Percentiles rank a stretch among this genome's conserved stretches.
Evolutionary conservation across 1,140 invertebrate species (phyloP).

Genomic region (Leptinotarsa defecta): DNA sequence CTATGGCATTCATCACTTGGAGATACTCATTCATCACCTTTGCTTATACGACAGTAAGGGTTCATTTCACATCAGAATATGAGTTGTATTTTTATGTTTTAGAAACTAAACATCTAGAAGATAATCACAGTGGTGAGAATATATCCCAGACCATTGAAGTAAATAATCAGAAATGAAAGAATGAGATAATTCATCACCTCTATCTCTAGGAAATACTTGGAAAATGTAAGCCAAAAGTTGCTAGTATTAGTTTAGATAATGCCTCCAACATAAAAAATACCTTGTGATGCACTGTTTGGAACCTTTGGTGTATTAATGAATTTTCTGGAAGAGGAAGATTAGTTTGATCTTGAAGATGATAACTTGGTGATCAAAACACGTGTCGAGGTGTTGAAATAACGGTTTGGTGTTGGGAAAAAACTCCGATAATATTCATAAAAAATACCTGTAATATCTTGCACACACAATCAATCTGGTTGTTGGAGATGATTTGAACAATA

Average conservation of each 20-base stretch:
- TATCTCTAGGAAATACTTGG: constrained; percentile 24
- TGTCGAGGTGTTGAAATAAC: too few species aligned
- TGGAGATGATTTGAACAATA: not conserved
- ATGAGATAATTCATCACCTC: not conserved
- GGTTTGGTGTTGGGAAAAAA: too few species aligned
- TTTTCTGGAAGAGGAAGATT: too few species aligned
- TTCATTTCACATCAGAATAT: constrained; percentile 21
- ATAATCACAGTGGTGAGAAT: constrained; percentile 12
- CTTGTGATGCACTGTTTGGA: too few species aligned
- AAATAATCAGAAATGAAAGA: not conserved
- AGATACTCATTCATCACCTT: constrained; percentile 9
- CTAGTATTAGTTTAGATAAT: constrained; percentile 25
- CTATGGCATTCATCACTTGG: constrained; percentile 15
- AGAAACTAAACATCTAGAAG: constrained; percentile 14
- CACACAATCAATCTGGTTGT: constrained; percentile 22
- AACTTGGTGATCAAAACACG: too few species aligned
- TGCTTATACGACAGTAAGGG: constrained; percentile 24
- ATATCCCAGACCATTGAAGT: constrained; percentile 7
- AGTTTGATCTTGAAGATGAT: too few species aligned
- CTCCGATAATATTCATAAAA: too few species aligned
- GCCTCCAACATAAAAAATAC: not conserved
- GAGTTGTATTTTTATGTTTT: not conserved
- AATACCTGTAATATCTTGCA: not conserved
- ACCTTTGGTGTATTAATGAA: too few species aligned
- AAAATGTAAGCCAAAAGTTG: constrained; percentile 25